phyloP scores from a whole-genome alignment of 1,140 invertebrate genomes.

The Chironomus tepperi region DNA sequence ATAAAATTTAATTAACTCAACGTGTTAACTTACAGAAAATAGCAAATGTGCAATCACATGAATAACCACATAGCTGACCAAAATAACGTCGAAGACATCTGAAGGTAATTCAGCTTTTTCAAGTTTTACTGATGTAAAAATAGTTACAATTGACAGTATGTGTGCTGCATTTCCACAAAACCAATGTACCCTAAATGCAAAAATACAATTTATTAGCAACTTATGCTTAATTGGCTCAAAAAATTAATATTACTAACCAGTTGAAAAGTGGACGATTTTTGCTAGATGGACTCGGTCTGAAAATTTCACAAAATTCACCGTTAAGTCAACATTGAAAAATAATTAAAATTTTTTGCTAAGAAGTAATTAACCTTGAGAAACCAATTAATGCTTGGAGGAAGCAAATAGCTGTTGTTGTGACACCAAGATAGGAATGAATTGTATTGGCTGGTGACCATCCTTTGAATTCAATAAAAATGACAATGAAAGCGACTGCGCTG shows the following conservation, averaged over 20 bases:
- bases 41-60: slow-evolving; percentile 84
- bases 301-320: no score
- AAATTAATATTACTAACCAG: slow-evolving; percentile 49
- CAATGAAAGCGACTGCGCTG: slow-evolving; percentile 64
- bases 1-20: neutral
- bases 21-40: slow-evolving; percentile 62
- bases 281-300: slow-evolving; percentile 76
- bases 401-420: slow-evolving; percentile 65
- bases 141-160: slow-evolving; percentile 80
- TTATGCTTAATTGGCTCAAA: neutral
- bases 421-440: slow-evolving; percentile 73
- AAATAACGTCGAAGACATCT: slow-evolving; percentile 74
- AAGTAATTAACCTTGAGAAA: slow-evolving; percentile 26
- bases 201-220: neutral
- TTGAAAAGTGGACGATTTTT: slow-evolving; percentile 80
- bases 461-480: slow-evolving; percentile 76
- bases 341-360: neutral
- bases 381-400: slow-evolving; percentile 75
- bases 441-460: slow-evolving; percentile 64
- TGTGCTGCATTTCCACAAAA: slow-evolving; percentile 85
- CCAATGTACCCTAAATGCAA: slow-evolving; percentile 58
- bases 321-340: slow-evolving; percentile 54
- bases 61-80: slow-evolving; percentile 80
- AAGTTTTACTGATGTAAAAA: slow-evolving; percentile 84
- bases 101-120: slow-evolving; percentile 71